Evolutionary conservation across 2,888 invertebrate species (phyloP), one percentile per base, ranked within the genome.

Genomic region (Spialia ferax): DNA sequence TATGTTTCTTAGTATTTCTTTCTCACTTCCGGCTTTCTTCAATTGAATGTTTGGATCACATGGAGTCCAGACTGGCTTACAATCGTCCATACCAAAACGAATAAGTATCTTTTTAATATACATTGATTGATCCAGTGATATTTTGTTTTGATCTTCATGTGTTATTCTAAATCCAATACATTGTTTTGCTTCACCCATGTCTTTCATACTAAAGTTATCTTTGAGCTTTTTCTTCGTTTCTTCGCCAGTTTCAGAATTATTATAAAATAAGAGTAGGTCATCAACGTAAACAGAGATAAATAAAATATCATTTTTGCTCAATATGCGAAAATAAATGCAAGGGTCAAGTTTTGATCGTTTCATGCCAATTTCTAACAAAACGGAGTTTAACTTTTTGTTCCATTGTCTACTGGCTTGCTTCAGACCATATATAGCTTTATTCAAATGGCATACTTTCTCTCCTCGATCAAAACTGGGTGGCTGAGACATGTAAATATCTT

Each of bases 161-260:
- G n/a, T 32, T 32, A 38, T 38, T 38, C 38, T 38, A n/a, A n/a
- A 38, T 38, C 38, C n/a, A 38, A 38, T 38, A n/a, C n/a, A n/a
- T 38, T 38, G n/a, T 38, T 38, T 38, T n/a, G 38, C 38, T 38
- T 38, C 0, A 15, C 42, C 42, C 15, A 42, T 15, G 6, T 42
- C 42, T 42, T 42, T 42, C 42, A 42, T 42, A n/a, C 1, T n/a
- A 15, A 42, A 42, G 1, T n/a, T 42, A 15, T 42, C 15, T 42
- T 42, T 42, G 6, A 42, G 10, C 10, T 15, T 42, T 15, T 42
- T 15, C 7, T 15, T 42, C 0, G 6, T 42, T 15, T 42, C n/a
- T 15, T 42, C 10, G 15, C 42, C 15, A 15, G 15, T 42, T 15
- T 42, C n/a, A n/a, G 13, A 6, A 42, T 15, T n/a, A 42, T 42